A percentile compares a stretch with the other conserved stretches of the same genome.
Conservation (phyloP, 2,113 vertebrate genomes). For the Cacatua alba region DNA sequence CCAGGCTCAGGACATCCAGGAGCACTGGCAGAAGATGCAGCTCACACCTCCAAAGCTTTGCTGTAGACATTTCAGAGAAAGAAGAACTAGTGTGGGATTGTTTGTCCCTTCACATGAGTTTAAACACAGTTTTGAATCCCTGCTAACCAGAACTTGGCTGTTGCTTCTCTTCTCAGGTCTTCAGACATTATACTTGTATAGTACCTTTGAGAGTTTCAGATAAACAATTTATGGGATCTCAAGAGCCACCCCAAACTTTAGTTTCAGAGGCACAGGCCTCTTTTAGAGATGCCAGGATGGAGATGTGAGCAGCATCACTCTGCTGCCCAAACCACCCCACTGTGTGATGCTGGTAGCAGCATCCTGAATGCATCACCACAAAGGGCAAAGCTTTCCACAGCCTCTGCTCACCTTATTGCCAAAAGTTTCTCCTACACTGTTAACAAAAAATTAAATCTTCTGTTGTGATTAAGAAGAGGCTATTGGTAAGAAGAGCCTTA, state of each 20-base stretch:
- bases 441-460: neutral
- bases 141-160: neutral
- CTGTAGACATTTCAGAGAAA: neutral
- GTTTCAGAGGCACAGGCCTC: neutral
- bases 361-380: neutral
- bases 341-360: fast-evolving
- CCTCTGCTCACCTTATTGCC: neutral
- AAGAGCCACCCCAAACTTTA: neutral
- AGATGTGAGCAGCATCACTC: neutral
- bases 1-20: neutral
- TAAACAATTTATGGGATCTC: neutral
- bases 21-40: neutral
- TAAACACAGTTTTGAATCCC: neutral
- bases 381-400: neutral
- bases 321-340: neutral
- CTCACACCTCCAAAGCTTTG: neutral
- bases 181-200: neutral
- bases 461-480: neutral
- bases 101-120: neutral
- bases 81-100: neutral
- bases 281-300: neutral
- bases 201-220: neutral
- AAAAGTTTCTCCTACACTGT: neutral
- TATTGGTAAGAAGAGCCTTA: neutral
- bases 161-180: neutral